Evolutionary conservation across 2,888 invertebrate genomes (phyloP).

Genomic region (Platynereis dumerilii): DNA sequence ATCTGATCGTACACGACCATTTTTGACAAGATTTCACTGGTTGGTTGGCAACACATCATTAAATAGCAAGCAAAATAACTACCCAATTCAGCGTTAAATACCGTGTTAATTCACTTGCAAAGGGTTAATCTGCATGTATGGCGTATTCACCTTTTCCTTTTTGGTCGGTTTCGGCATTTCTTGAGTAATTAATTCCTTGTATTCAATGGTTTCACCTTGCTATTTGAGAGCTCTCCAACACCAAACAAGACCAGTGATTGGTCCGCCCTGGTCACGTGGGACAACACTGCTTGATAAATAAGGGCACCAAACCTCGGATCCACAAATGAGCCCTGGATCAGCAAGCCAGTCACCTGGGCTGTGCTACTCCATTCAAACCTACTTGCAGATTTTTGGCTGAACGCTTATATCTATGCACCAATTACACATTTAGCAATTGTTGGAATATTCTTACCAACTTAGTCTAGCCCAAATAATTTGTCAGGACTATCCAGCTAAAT

Average conservation of each 20-base stretch:
- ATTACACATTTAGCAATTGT: too few relatives aligned
- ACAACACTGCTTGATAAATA: too few relatives aligned
- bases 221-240: slow-evolving; percentile 27
- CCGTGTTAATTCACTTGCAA: background rate
- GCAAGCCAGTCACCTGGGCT: too few relatives aligned
- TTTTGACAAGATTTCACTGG: slow-evolving; percentile 4
- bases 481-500: too few relatives aligned
- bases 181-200: slow-evolving; percentile 27
- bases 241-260: slow-evolving; percentile 23
- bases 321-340: too few relatives aligned
- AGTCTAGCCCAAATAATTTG: too few relatives aligned
- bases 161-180: slow-evolving; percentile 34
- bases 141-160: slow-evolving; percentile 29
- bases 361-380: too few relatives aligned
- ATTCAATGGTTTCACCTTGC: slow-evolving; percentile 19
- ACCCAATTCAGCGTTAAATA: background rate
- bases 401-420: too few relatives aligned
- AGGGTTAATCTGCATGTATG: background rate
- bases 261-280: slow-evolving; percentile 18
- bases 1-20: slow-evolving; percentile 4
- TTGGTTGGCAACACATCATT: too few relatives aligned
- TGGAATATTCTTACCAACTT: too few relatives aligned
- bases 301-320: too few relatives aligned
- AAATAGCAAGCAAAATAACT: background rate
- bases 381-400: too few relatives aligned